Evolutionary conservation across 2,888 invertebrate genomes (phyloP).

Genomic region (Lasioglossum zephyrum): DNA sequence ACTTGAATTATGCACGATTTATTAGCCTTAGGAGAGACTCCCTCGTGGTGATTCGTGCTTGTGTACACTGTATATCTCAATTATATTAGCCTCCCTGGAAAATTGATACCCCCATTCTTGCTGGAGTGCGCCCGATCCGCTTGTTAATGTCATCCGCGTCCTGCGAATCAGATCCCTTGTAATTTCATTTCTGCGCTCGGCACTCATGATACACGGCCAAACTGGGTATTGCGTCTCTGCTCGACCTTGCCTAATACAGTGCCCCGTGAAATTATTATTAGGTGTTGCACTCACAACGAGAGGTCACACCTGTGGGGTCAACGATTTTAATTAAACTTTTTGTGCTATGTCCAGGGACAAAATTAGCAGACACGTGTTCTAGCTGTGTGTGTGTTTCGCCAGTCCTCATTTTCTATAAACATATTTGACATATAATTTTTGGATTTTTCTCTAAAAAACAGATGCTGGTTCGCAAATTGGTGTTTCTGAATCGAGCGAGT

Average conservation of each 20-base stretch:
- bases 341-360: no score
- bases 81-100: constrained; percentile 39
- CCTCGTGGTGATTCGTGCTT: constrained; percentile 50
- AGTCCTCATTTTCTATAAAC: no score
- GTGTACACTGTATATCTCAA: constrained; percentile 53
- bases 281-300: no score
- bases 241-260: not conserved
- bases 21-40: constrained; percentile 52
- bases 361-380: no score
- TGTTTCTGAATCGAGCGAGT: no score
- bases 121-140: constrained; percentile 4
- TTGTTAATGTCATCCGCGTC: constrained; percentile 15
- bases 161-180: not conserved
- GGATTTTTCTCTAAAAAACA: no score
- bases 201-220: not conserved
- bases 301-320: no score
- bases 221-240: not conserved
- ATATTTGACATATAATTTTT: no score
- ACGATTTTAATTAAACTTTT: no score
- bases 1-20: constrained; percentile 65
- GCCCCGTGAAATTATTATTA: no score
- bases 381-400: no score
- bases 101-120: constrained; percentile 41
- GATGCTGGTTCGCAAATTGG: no score
- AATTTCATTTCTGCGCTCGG: not conserved